These are phyloP conservation scores for Turnix velox DNA, from an alignment of 2,113 vertebrate species.

Conservation along the genomic window DNA sequence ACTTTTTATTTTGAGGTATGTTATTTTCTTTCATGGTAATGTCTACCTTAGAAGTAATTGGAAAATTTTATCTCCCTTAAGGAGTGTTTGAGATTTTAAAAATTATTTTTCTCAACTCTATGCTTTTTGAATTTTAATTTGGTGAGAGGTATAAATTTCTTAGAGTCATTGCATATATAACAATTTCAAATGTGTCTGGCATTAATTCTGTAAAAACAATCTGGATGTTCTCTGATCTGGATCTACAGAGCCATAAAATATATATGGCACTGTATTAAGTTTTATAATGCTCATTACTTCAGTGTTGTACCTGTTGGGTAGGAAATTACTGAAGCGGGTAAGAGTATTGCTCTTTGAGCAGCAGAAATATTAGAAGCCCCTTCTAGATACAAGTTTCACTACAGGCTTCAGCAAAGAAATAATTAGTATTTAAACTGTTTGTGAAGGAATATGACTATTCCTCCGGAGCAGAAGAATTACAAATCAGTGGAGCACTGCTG, in stretches of 20 bases:
- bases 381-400: slow-evolving; percentile 14
- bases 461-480: slow-evolving; percentile 8
- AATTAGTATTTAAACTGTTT: slow-evolving; percentile 57
- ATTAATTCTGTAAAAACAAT: slow-evolving; percentile 51
- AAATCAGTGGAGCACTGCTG: neutral
- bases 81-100: neutral
- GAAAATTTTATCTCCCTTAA: neutral
- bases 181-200: slow-evolving; percentile 25
- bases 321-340: slow-evolving; percentile 32
- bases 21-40: neutral
- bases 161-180: neutral
- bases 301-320: slow-evolving; percentile 47
- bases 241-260: slow-evolving; percentile 51
- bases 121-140: neutral
- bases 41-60: neutral
- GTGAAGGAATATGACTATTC: neutral
- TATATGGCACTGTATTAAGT: slow-evolving; percentile 52
- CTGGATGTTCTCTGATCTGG: slow-evolving; percentile 54
- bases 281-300: slow-evolving; percentile 64
- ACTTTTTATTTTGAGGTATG: neutral
- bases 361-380: slow-evolving; percentile 47
- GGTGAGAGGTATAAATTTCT: neutral
- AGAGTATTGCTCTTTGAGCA: slow-evolving; percentile 46
- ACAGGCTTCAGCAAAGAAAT: slow-evolving; percentile 34
- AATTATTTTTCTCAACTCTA: neutral